Base-by-base conservation (phyloP, 2,797 vertebrate genomes). In the Poecilia wingei region DNA sequence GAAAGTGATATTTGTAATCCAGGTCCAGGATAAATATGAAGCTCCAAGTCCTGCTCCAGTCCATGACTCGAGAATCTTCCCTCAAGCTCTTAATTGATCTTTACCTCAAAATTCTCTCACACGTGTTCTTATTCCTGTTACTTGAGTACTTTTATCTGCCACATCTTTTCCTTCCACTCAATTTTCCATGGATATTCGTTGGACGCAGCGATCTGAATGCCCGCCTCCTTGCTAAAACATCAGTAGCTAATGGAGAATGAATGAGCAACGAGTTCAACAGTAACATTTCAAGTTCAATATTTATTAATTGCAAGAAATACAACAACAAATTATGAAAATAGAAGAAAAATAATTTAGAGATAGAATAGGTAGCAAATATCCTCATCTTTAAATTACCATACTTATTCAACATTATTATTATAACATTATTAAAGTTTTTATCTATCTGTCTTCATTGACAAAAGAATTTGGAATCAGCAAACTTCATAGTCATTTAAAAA, bases 251-350 rank as follows among this genome's bases (percentile, higher is more conserved):
- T 69, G 12, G 66, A 69, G 45, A 83, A 25, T 22, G 5, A 0
- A 72, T 3, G 41, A 47, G 31, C 31, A 71, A 10, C 41, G 13
- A 45, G 2, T 46, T 1, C 46, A 70, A 72, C 53, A 71, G 43
- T 68, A 3, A 71, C 31, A 81, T 36, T 61, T 75, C 25, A 84
- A 25, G 20, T 31, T 59, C 1, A 85, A 74, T 16, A 78, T 16
- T 80, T 0, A 83, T 92, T 91, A 89, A 91, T 90, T 92, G 66
- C 16, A 85, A 86, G 82, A 86, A 91, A 90, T 86, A 84, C 7
- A 53, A 43, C 14, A 61, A 7, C 36, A 46, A 76, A 76, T 72
- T 2, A 66, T 8, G 76, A 6, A 61, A 73, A 31, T 31, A 66
- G 4, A 66, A 74, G 71, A 41, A 79, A 68, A 10, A 28, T 74